Conservation (phyloP, 2,888 invertebrate species). For the Amorpha juglandis region DNA sequence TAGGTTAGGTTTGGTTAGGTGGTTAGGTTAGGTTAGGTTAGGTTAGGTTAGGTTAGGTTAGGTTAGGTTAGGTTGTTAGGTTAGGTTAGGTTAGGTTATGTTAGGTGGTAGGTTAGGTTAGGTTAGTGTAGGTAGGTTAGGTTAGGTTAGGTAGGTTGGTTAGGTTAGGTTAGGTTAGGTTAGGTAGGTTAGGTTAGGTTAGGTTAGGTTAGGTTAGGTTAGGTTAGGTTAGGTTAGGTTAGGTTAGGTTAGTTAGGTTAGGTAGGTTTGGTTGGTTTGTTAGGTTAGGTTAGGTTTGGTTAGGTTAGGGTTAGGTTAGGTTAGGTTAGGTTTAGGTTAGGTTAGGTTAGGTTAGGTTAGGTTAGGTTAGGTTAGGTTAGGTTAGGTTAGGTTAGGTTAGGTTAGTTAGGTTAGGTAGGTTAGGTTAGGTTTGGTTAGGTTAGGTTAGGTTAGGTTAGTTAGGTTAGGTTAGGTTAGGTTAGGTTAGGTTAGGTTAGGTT, state of each 20-base stretch:
- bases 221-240: constrained; percentile 37
- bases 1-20: constrained; percentile 37
- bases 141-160: constrained; percentile 34
- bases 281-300: constrained; percentile 31
- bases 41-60: constrained; percentile 42
- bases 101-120: constrained; percentile 33
- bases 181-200: constrained; percentile 38
- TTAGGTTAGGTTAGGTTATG: constrained; percentile 31
- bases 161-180: constrained; percentile 33
- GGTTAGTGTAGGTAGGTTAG: constrained; percentile 33
- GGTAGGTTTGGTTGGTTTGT: constrained; percentile 39
- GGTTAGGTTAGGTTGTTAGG: constrained; percentile 30
- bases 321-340: constrained; percentile 32
- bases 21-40: constrained; percentile 35
- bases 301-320: constrained; percentile 31
- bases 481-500: constrained; percentile 36
- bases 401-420: constrained; percentile 24
- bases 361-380: constrained; percentile 28
- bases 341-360: constrained; percentile 29
- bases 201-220: constrained; percentile 38
- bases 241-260: constrained; percentile 38
- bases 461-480: constrained; percentile 38
- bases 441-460: constrained; percentile 32
- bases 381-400: constrained; percentile 28
- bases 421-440: constrained; percentile 30